Percentiles rank a stretch among this genome's conserved stretches.
These are phyloP conservation scores for Eurytoma adleriae DNA, from an alignment of 2,888 invertebrate species.

Conservation along the genomic window DNA sequence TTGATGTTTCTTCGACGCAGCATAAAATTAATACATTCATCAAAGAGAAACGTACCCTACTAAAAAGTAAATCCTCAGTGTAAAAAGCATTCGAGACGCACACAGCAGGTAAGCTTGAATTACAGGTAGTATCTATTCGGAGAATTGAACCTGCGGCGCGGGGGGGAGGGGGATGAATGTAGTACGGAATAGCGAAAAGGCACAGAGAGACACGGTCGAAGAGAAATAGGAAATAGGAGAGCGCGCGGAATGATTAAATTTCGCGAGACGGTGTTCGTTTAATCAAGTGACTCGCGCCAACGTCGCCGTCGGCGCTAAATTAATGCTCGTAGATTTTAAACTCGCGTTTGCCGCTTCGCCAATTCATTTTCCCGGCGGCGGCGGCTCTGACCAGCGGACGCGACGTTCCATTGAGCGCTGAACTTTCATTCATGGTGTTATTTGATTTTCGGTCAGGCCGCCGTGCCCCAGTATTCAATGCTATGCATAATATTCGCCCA, in stretches of 20 bases:
- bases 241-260: conserved; percentile 46
- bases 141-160: conserved; percentile 37
- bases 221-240: not conserved
- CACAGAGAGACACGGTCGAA: not conserved
- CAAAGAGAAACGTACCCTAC: too few relatives aligned
- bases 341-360: not conserved
- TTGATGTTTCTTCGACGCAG: too few relatives aligned
- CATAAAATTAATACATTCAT: too few relatives aligned
- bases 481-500: too few relatives aligned
- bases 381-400: not conserved
- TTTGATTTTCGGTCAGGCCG: conserved; percentile 10
- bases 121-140: conserved; percentile 33
- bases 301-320: conserved; percentile 14
- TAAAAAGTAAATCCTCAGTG: not conserved
- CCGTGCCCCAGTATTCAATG: too few relatives aligned
- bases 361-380: too few relatives aligned
- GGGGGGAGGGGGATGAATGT: not conserved
- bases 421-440: conserved; percentile 1
- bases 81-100: conserved; percentile 43
- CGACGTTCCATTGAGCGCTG: not conserved
- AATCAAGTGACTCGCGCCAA: conserved; percentile 34
- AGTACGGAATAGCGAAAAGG: conserved; percentile 12
- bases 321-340: conserved; percentile 41
- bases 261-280: conserved; percentile 42
- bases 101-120: conserved; percentile 46